Evolutionary conservation across 2,888 invertebrate species (phyloP).

Genomic region (Latheticus oryzae): DNA sequence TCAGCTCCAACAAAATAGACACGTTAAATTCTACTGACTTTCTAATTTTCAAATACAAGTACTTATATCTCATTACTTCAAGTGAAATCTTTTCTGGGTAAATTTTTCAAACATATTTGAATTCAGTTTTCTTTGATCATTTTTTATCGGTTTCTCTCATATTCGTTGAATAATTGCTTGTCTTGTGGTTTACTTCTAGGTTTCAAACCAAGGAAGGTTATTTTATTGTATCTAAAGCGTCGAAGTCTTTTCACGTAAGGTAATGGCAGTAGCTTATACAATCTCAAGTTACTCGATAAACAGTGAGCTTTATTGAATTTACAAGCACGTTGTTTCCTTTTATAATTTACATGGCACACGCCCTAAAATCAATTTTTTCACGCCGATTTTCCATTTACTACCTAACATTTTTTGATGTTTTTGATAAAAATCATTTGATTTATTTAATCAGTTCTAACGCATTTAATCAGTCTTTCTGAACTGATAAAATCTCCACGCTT

Average conservation of each 20-base stretch:
- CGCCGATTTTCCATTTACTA: slow-evolving; percentile 19
- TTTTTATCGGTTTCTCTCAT: too few species aligned
- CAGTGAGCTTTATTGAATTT: slow-evolving; percentile 49
- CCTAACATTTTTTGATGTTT: not conserved
- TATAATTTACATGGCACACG: slow-evolving; percentile 47
- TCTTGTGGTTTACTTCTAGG: not conserved
- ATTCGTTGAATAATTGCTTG: too few species aligned
- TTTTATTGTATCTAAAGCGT: slow-evolving; percentile 13
- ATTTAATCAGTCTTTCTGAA: slow-evolving; percentile 26
- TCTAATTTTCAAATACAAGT: too few species aligned
- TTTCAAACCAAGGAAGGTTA: slow-evolving; percentile 1
- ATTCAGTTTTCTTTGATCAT: too few species aligned
- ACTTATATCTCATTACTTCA: too few species aligned
- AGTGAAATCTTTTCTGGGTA: too few species aligned
- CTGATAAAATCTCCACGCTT: slow-evolving; percentile 18
- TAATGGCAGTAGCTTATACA: slow-evolving; percentile 42
- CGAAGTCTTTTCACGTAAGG: slow-evolving; percentile 26
- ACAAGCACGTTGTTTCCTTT: slow-evolving; percentile 47
- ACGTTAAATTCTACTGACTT: too few species aligned
- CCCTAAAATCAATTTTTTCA: too few species aligned
- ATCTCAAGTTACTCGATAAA: slow-evolving; percentile 47
- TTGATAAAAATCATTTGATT: slow-evolving; percentile 21
- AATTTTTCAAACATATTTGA: too few species aligned
- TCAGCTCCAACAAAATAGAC: too few species aligned
- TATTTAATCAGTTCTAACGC: slow-evolving; percentile 24